Base-by-base conservation (phyloP, 2,797 vertebrate species). In the Cottoperca gobio region DNA sequence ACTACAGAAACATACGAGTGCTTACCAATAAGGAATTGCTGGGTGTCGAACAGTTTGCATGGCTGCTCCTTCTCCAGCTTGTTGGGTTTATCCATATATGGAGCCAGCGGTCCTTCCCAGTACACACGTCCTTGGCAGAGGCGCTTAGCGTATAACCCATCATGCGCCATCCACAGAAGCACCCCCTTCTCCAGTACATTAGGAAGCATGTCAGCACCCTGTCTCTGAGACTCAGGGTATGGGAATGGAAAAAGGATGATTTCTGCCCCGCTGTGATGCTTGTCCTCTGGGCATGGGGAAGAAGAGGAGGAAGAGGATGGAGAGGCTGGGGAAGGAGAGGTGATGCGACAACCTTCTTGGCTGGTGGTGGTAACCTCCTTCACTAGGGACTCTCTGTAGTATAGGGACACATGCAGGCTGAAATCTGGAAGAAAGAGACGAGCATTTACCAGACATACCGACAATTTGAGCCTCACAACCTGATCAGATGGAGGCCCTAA, bases 1-100 rank as follows among this genome's bases (percentile, higher is more conserved):
- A 45, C 19, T 23, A 26, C 6, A 39, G 21, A 33, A 55, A 12
- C 8, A 53, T 35, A 39, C 39, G 0, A 12, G 13, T 10, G 50
- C 94, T 91, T 92, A 99, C 98, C 98, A 91, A 96, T 92, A 43
- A 99, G 91, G 79, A 99, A 99, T 72, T 98, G 97, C 91, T 99
- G 97, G 0, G 97, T 99, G 84, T 99, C 98, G 55, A 99, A 97
- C 52, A 99, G 94, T 78, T 99, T 99, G 94, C 96, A 97, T 0
- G 96, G 95, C 87, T 98, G 96, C 78, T 99, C 97, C 84, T 98
- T 95, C 91, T 99, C 98, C 92, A 99, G 93, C 73, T 99, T 99
- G 94, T 99, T 99, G 88, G 97, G 97, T 49, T 96, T 95, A 87
- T 99, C 98, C 2, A 88, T 91, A 89, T 95, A 96, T 0, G 96